These are phyloP conservation scores for Agelastica alni DNA, from an alignment of 2,888 invertebrate species.

Conservation along the genomic window DNA sequence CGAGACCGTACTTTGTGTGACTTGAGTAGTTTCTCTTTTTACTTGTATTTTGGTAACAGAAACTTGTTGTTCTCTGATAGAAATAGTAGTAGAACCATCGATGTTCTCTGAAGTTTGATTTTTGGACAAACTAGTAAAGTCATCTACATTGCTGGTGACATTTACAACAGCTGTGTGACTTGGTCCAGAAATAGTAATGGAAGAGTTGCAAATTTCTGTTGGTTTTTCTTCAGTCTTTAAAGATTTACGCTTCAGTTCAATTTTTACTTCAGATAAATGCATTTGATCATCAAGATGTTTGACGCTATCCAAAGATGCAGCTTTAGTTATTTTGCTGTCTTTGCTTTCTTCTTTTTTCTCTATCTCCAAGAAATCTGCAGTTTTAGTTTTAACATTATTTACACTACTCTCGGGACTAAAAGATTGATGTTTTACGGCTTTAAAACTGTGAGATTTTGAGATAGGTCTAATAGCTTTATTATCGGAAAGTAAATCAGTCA, in stretches of 20 bases:
- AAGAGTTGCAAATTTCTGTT: slow-evolving; percentile 24
- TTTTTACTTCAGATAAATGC: slow-evolving; percentile 29
- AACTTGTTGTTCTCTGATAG: slow-evolving; percentile 53
- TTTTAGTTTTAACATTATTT: slow-evolving; percentile 8
- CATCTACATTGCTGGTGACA: slow-evolving; percentile 39
- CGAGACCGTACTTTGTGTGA: slow-evolving; percentile 47
- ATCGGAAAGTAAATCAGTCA: slow-evolving; percentile 47
- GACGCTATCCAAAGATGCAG: slow-evolving; percentile 63
- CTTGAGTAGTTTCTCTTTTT: slow-evolving; percentile 59
- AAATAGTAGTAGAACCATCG: slow-evolving; percentile 39
- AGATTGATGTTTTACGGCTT: slow-evolving; percentile 56
- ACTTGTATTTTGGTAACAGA: slow-evolving; percentile 64
- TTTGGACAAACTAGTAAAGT: slow-evolving; percentile 26
- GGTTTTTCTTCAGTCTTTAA: slow-evolving; percentile 27
- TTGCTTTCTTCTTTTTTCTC: slow-evolving; percentile 31
- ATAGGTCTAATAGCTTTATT: slow-evolving; percentile 59
- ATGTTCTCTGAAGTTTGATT: slow-evolving; percentile 30
- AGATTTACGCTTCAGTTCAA: slow-evolving; percentile 24
- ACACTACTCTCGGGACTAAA: slow-evolving; percentile 23
- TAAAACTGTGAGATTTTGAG: slow-evolving; percentile 75
- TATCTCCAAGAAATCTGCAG: slow-evolving; percentile 26
- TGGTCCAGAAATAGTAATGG: slow-evolving; percentile 50
- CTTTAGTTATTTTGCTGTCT: slow-evolving; percentile 45
- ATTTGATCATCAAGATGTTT: slow-evolving; percentile 60
- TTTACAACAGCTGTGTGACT: slow-evolving; percentile 52